Evolutionary conservation across 2,113 vertebrate genomes (phyloP).

Genomic region (Labeo catla): DNA sequence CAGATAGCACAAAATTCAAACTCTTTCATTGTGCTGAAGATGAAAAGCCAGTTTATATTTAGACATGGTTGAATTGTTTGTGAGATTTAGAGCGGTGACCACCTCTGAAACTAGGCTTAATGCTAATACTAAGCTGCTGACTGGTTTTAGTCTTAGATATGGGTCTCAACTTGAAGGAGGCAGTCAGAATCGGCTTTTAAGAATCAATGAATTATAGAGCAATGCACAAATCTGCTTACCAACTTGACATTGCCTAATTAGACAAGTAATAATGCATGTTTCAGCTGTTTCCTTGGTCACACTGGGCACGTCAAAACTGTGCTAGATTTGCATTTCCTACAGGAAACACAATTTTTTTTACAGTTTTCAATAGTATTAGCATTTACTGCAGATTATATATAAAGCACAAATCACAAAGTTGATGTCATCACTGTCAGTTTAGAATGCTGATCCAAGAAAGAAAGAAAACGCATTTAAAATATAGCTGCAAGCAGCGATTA

Average conservation of each 20-base stretch:
- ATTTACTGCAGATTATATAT: background rate
- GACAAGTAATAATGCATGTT: background rate
- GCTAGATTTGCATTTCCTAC: background rate
- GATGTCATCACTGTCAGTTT: background rate
- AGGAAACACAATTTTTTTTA: background rate
- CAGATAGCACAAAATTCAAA: conserved; percentile 4
- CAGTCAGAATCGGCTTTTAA: background rate
- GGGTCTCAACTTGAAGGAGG: background rate
- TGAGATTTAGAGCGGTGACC: background rate
- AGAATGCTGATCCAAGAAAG: no score
- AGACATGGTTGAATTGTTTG: conserved; percentile 8
- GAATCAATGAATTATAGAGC: background rate
- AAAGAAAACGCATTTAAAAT: background rate
- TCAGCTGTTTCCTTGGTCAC: background rate
- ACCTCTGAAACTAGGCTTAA: background rate
- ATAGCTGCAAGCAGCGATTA: no score
- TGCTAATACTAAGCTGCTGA: background rate
- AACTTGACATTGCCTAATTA: background rate
- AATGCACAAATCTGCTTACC: background rate
- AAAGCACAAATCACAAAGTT: background rate
- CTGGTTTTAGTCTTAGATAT: background rate
- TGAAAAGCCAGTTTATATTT: conserved; percentile 33
- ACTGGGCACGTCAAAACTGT: background rate
- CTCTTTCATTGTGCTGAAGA: conserved; percentile 30
- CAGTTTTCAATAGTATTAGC: background rate